Percentiles rank a stretch among this genome's conserved stretches.
These are phyloP conservation scores for Tachysurus fulvidraco DNA, from an alignment of 2,113 vertebrate species.

Conservation along the genomic window DNA sequence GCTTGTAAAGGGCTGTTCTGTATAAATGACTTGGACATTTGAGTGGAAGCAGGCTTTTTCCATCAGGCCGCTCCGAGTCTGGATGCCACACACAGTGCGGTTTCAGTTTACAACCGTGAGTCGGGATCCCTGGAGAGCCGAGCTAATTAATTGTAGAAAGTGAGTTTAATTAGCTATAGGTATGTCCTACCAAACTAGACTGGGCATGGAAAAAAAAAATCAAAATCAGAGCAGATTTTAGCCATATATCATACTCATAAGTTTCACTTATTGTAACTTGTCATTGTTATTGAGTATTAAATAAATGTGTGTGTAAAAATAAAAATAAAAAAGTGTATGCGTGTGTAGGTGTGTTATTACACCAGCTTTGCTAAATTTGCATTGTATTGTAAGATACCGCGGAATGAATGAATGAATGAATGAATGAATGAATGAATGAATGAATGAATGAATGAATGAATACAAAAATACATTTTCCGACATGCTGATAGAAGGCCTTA, in stretches of 20 bases:
- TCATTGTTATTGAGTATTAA: not conserved
- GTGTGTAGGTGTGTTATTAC: not conserved
- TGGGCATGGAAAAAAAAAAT: not conserved
- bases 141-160: constrained; percentile 84
- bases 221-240: not conserved
- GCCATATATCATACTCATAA: not conserved
- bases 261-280: not conserved
- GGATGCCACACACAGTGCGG: constrained; percentile 93
- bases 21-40: constrained; percentile 87
- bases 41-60: constrained; percentile 98
- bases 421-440: not conserved
- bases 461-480: not conserved
- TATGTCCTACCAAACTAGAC: not conserved
- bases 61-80: constrained; percentile 86
- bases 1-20: constrained; percentile 77
- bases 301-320: not conserved
- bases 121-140: constrained; percentile 81
- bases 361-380: not conserved
- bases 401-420: not conserved
- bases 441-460: not conserved
- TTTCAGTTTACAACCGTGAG: constrained; percentile 91
- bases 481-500: not conserved
- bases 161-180: constrained; percentile 71
- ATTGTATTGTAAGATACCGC: not conserved
- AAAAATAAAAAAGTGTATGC: not conserved